Evolutionary conservation across 2,888 invertebrate genomes (phyloP).

Genomic region (Lydus trimaculatus): DNA sequence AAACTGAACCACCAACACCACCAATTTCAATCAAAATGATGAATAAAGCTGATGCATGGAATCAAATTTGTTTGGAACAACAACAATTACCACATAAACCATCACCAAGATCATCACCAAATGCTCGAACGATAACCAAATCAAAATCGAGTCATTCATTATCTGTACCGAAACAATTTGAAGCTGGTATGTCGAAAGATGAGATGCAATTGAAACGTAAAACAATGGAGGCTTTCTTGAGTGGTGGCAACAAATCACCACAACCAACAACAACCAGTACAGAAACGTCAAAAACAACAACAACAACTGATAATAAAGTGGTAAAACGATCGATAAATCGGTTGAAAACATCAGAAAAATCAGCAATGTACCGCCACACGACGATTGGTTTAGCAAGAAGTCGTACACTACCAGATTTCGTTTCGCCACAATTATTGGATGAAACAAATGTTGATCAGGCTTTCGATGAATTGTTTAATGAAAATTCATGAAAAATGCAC

Average conservation of each 20-base stretch:
- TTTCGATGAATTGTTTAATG: conserved; percentile 81
- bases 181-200: conserved; percentile 75
- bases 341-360: conserved; percentile 63
- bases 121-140: conserved; percentile 60
- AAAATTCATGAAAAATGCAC: conserved; percentile 50
- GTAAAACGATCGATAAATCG: conserved; percentile 57
- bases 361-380: conserved; percentile 54
- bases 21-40: conserved; percentile 56
- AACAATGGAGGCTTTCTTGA: conserved; percentile 78
- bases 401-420: conserved; percentile 78
- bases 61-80: conserved; percentile 67
- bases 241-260: conserved; percentile 62
- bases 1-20: conserved; percentile 34
- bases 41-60: conserved; percentile 83
- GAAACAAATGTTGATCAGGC: conserved; percentile 87
- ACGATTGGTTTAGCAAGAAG: conserved; percentile 71
- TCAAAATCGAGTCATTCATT: conserved; percentile 80
- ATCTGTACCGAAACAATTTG: conserved; percentile 79
- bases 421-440: conserved; percentile 69
- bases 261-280: conserved; percentile 52
- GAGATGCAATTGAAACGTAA: conserved; percentile 73
- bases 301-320: conserved; percentile 37
- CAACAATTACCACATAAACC: conserved; percentile 49
- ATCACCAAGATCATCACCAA: conserved; percentile 59
- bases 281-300: background rate